Evolutionary conservation across 2,113 vertebrate species (phyloP).

Genomic region (Otolemur garnettii): DNA sequence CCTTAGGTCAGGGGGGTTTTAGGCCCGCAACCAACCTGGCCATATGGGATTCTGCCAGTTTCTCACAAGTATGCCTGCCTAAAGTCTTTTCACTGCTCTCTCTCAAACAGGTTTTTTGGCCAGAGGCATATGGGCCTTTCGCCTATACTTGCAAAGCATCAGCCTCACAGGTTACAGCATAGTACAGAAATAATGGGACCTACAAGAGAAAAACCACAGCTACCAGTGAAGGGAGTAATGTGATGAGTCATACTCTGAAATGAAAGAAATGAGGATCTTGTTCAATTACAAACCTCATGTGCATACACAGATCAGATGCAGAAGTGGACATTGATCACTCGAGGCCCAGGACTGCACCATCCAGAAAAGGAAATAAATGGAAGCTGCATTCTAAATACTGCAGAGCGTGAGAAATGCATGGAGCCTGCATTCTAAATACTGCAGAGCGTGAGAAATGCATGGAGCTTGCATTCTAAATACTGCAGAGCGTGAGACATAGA

Average conservation of each 20-base stretch:
- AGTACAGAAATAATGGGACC: not conserved
- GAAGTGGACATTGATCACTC: not conserved
- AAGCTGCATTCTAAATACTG: not conserved
- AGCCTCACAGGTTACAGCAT: not conserved
- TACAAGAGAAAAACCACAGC: not conserved
- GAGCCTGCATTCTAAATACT: too few species aligned
- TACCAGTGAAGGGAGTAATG: accelerated
- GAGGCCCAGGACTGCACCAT: accelerated
- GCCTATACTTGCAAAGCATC: too few species aligned
- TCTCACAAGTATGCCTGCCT: too few species aligned
- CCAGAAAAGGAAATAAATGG: not conserved
- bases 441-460: too few species aligned
- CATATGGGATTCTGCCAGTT: too few species aligned
- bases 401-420: not conserved
- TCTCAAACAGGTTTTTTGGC: too few species aligned
- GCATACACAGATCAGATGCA: not conserved
- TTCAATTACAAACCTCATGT: not conserved
- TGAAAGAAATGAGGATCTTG: not conserved
- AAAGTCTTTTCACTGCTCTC: too few species aligned
- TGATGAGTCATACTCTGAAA: not conserved
- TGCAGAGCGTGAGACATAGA: not conserved
- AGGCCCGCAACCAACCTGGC: too few species aligned
- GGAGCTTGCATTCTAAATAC: not conserved
- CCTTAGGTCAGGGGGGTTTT: too few species aligned
- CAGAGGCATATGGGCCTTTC: too few species aligned